Evolutionary conservation across 2,797 vertebrate species (phyloP).

Genomic region (Myotis myotis): DNA sequence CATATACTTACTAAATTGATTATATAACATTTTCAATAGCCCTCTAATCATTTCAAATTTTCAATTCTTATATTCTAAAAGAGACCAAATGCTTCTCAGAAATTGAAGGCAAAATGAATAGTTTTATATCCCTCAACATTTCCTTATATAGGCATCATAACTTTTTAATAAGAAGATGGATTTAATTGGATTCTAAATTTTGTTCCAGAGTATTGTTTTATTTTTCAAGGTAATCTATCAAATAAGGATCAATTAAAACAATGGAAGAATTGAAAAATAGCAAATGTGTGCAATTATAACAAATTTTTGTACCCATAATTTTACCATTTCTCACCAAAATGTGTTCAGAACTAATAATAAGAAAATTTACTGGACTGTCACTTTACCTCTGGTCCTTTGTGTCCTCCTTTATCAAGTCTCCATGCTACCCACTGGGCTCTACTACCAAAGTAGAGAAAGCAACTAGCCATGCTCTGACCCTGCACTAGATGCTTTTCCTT

Average conservation of each 20-base stretch:
- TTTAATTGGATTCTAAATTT: slow-evolving; percentile 5
- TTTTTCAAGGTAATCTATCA: neutral
- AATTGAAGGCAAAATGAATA: neutral
- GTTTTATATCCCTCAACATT: neutral
- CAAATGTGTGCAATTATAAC: neutral
- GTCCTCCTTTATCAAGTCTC: neutral
- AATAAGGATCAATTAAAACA: neutral
- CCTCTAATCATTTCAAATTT: neutral
- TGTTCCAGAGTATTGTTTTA: neutral
- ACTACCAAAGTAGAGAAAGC: neutral
- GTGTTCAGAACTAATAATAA: neutral
- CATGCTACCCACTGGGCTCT: neutral
- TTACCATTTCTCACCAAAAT: neutral
- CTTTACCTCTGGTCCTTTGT: neutral
- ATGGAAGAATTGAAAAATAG: neutral
- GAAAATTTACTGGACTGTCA: neutral
- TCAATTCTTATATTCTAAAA: neutral
- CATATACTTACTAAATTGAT: neutral
- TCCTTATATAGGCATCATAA: neutral
- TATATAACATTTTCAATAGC: neutral
- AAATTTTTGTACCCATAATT: neutral
- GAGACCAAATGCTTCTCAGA: neutral
- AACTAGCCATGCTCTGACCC: neutral
- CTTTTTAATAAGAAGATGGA: neutral
- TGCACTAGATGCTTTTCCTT: neutral